These are phyloP conservation scores for Thinocorus orbignyianus DNA, from an alignment of 2,113 vertebrate genomes.

Conservation along the genomic window DNA sequence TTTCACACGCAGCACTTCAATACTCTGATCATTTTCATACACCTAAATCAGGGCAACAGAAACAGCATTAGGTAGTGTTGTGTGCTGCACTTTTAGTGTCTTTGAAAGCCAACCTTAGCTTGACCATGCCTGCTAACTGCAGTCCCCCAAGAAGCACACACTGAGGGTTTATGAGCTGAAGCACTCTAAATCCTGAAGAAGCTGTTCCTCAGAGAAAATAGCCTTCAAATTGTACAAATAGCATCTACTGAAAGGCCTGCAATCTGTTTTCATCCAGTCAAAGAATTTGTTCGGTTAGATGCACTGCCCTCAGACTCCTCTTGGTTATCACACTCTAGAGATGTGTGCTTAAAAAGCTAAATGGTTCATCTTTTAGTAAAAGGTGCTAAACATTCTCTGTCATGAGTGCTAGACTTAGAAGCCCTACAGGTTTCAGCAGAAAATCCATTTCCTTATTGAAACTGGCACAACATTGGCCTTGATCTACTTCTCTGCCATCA, in stretches of 20 bases:
- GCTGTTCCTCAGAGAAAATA: background rate
- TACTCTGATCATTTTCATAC: background rate
- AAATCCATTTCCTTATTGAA: background rate
- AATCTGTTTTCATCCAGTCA: background rate
- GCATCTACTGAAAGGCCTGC: background rate
- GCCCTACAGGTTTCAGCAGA: background rate
- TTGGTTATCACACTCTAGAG: background rate
- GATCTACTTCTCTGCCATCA: background rate
- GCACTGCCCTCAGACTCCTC: background rate
- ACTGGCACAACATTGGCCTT: background rate
- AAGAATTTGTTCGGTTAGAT: background rate
- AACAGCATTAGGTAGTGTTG: fast-evolving
- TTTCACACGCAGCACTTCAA: fast-evolving
- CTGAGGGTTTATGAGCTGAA: background rate
- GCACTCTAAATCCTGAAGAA: background rate
- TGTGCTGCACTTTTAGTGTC: background rate
- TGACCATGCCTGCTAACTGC: background rate
- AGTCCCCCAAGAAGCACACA: background rate
- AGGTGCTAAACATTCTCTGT: background rate
- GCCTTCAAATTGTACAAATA: background rate
- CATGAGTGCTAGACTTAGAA: background rate
- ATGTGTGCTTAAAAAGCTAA: background rate
- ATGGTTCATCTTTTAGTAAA: background rate
- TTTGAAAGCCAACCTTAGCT: background rate
- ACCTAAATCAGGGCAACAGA: background rate